These are phyloP conservation scores for Neuroscelio doddi DNA, from an alignment of 2,888 invertebrate genomes.

Conservation along the genomic window DNA sequence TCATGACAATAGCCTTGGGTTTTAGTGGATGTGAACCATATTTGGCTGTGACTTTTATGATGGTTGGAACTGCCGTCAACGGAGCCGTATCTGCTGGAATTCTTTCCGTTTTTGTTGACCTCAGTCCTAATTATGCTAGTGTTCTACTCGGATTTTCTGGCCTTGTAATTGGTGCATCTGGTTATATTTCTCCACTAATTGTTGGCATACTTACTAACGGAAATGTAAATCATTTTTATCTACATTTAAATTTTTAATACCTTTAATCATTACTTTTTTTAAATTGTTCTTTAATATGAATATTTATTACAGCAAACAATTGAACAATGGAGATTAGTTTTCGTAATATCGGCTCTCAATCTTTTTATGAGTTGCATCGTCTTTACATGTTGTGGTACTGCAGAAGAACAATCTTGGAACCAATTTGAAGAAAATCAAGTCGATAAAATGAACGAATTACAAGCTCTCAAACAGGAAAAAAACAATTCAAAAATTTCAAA, in stretches of 20 bases:
- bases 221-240: slow-evolving; percentile 74
- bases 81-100: slow-evolving; percentile 81
- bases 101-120: slow-evolving; percentile 79
- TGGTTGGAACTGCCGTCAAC: slow-evolving; percentile 77
- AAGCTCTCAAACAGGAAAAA: slow-evolving; percentile 31
- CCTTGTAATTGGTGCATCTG: slow-evolving; percentile 75
- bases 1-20: slow-evolving; percentile 77
- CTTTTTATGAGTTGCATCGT: slow-evolving; percentile 53
- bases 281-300: no score
- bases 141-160: slow-evolving; percentile 78
- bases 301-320: slow-evolving; percentile 66
- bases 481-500: slow-evolving; percentile 8
- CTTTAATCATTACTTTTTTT: slow-evolving; percentile 4
- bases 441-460: slow-evolving; percentile 51
- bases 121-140: slow-evolving; percentile 78
- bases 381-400: slow-evolving; percentile 61
- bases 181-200: slow-evolving; percentile 77
- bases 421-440: slow-evolving; percentile 32
- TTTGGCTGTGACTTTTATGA: slow-evolving; percentile 76
- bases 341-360: slow-evolving; percentile 62
- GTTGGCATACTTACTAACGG: slow-evolving; percentile 77
- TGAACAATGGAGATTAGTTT: slow-evolving; percentile 65
- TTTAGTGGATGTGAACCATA: slow-evolving; percentile 78
- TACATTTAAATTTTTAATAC: slow-evolving; percentile 4
- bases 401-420: slow-evolving; percentile 67